Evolutionary conservation across 2,113 vertebrate species (phyloP).

Genomic region (Ophthalmolycus amberensis): DNA sequence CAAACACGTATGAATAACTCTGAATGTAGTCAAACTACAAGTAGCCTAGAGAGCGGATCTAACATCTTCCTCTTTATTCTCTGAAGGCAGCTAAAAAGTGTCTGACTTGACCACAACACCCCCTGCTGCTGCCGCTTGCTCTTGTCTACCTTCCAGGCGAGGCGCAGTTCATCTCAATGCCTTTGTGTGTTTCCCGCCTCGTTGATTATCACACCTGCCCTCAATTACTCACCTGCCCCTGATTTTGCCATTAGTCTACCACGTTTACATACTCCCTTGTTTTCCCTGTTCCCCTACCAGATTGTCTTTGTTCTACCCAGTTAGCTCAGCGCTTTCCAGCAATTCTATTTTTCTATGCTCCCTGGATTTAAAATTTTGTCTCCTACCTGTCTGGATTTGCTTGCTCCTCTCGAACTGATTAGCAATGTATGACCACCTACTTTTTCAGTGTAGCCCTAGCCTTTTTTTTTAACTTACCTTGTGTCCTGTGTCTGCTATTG

Average conservation of each 20-base stretch:
- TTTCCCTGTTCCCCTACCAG: not conserved
- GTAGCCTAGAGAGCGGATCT: no score
- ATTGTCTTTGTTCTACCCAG: not conserved
- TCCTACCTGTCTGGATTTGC: not conserved
- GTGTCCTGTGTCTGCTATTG: not conserved
- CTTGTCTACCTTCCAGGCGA: no score
- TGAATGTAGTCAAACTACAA: no score
- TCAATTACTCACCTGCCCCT: not conserved
- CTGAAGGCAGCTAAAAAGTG: no score
- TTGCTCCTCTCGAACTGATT: not conserved
- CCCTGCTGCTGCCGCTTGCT: no score
- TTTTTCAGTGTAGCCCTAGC: no score
- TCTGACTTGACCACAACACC: no score
- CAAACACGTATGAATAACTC: no score
- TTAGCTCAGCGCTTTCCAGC: not conserved
- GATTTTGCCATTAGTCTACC: not conserved
- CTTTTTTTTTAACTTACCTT: no score
- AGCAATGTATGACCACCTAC: not conserved
- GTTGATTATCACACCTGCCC: not conserved
- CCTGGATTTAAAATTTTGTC: not conserved
- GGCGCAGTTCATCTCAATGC: not conserved
- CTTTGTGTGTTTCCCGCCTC: not conserved
- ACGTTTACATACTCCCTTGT: not conserved
- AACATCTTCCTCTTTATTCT: no score
- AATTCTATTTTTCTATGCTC: not conserved